Evolutionary conservation across 2,113 vertebrate species (phyloP).

Genomic region (Oryzias javanicus): DNA sequence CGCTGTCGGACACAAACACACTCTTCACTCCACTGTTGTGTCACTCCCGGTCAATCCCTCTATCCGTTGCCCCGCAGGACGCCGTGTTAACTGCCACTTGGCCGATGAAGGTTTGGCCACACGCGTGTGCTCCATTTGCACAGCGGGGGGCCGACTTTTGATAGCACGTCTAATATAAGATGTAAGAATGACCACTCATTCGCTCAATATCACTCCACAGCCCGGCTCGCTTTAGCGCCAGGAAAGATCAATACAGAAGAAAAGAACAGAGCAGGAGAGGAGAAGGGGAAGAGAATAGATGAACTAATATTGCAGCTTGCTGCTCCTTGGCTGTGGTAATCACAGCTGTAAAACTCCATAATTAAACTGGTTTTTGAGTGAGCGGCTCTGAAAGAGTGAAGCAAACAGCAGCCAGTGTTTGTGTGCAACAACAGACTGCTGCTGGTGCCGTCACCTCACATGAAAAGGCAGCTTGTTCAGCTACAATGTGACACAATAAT

Average conservation of each 20-base stretch:
- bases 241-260: constrained; percentile 55
- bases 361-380: constrained; percentile 55
- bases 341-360: constrained; percentile 59
- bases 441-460: no score
- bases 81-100: constrained; percentile 23
- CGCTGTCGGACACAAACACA: constrained; percentile 6
- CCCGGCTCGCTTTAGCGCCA: constrained; percentile 23
- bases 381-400: constrained; percentile 32
- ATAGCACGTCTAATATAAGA: constrained; percentile 44
- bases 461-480: no score
- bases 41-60: constrained; percentile 22
- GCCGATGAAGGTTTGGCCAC: neutral
- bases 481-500: no score
- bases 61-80: constrained; percentile 28
- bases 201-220: constrained; percentile 56
- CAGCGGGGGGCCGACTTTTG: constrained; percentile 33
- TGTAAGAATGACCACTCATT: constrained; percentile 54
- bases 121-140: constrained; percentile 24
- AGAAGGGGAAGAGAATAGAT: constrained; percentile 48
- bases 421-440: neutral
- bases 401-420: constrained; percentile 3
- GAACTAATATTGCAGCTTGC: constrained; percentile 44
- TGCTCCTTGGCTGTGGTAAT: constrained; percentile 49
- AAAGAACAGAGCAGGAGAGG: constrained; percentile 37
- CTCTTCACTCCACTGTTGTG: neutral